A percentile compares a stretch with the other conserved stretches of the same genome.
Conservation (phyloP, 2,797 vertebrate genomes). For the Oryzias dopingdopingensis region DNA sequence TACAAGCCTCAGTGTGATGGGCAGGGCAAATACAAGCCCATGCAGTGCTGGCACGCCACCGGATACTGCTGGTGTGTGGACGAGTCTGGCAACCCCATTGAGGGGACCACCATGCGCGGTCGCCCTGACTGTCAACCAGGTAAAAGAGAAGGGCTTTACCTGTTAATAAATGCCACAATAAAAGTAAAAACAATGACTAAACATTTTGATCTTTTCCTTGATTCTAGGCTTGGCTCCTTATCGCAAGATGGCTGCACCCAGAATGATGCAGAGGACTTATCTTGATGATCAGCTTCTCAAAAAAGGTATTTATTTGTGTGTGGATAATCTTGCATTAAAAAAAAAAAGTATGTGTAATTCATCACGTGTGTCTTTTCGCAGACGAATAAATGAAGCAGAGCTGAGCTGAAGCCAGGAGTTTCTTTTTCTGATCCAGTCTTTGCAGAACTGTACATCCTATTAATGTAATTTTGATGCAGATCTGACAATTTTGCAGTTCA, state of each 20-base stretch:
- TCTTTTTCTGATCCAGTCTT: constrained; percentile 11
- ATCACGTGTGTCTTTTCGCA: constrained; percentile 34
- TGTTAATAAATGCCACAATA: too few relatives aligned
- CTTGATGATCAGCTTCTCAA: constrained; percentile 23
- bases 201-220: neutral
- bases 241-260: constrained; percentile 16
- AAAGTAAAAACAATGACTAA: neutral
- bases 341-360: neutral
- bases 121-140: constrained; percentile 53
- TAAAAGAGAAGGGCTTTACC: constrained; percentile 9
- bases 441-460: neutral
- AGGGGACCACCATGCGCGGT: constrained; percentile 71
- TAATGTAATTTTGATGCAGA: constrained; percentile 1
- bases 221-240: neutral
- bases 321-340: neutral
- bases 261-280: constrained; percentile 39
- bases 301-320: neutral
- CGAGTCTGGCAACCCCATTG: constrained; percentile 76
- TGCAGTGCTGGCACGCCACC: constrained; percentile 85
- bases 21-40: constrained; percentile 82
- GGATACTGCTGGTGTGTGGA: constrained; percentile 95
- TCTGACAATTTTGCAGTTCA: neutral
- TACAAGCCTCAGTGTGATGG: constrained; percentile 85
- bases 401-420: neutral
- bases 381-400: constrained; percentile 21